A percentile compares a stretch with the other conserved stretches of the same genome.
phyloP scores from a whole-genome alignment of 2,797 vertebrate species.

The Danio jaintianensis region DNA sequence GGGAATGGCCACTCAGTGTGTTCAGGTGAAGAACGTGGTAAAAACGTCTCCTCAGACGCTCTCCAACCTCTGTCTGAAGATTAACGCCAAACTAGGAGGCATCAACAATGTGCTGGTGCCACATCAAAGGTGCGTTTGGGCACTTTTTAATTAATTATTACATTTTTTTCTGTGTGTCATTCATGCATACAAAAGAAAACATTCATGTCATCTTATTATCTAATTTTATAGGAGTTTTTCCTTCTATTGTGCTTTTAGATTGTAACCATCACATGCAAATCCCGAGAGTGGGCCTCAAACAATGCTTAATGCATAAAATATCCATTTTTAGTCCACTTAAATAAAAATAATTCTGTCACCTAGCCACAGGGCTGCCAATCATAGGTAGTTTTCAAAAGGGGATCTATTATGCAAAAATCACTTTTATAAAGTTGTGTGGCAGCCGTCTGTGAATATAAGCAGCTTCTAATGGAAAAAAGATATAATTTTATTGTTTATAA shows the following conservation, averaged over 20 bases:
- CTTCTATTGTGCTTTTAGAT: background rate
- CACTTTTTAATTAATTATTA: no score
- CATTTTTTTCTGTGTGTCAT: background rate
- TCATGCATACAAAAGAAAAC: background rate
- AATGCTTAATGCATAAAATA: background rate
- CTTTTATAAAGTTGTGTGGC: no score
- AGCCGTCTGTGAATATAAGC: no score
- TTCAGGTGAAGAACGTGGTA: conserved; percentile 98
- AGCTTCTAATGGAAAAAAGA: no score
- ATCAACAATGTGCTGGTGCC: conserved; percentile 99
- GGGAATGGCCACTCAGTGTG: conserved; percentile 98
- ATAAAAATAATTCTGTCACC: conserved; percentile 4
- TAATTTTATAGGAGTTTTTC: conserved; percentile 1
- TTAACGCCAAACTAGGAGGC: conserved; percentile 97
- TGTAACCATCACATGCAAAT: background rate
- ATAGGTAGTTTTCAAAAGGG: background rate
- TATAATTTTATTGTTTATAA: no score
- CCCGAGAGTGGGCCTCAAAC: background rate
- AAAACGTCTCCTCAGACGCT: conserved; percentile 98
- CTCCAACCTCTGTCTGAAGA: conserved; percentile 98
- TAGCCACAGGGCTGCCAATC: conserved; percentile 25
- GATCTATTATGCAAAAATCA: background rate
- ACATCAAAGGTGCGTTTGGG: conserved; percentile 90
- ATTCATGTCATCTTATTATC: background rate
- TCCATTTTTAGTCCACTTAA: background rate